Base-by-base conservation (phyloP, 2,113 vertebrate genomes). In the Sapayoa aenigma region DNA sequence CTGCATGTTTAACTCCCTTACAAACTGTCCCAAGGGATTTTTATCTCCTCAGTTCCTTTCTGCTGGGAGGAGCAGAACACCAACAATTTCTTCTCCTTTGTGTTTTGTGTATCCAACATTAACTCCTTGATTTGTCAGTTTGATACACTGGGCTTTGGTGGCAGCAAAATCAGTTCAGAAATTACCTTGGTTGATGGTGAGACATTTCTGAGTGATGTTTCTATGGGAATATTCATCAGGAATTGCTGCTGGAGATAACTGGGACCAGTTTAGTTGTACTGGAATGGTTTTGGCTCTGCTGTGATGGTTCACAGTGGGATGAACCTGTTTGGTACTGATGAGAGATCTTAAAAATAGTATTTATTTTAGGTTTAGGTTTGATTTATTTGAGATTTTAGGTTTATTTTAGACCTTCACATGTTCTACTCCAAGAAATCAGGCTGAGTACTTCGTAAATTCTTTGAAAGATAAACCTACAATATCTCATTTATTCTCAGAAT, bases 181-280 rank as follows among this genome's bases (percentile, higher is more conserved):
- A 72, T 37, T 9, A 60, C 42, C 67, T 20, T 31, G 31, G n/a
- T 0, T 65, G 47, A 9, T 44, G 74, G 44, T 22, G 4, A 78
- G 15, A 39, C 7, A 5, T 44, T 79, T 50, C 19, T 82, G 71
- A 66, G 7, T 5, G 5, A 1, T 18, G 23, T 6, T 84, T 63
- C 33, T 20, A 24, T 1, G 17, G 44, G 49, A 82, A 31, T 39
- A 9, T 44, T 81, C 0, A 0, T 0, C 1, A 17, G 66, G 21
- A 37, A 8, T 1, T 37, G 83, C 31, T 56, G 42, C 52, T 25
- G 18, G 47, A 33, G 52, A 50, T 20, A 20, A 22, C 4, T 9
- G 37, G 14, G 19, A 39, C 6, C 2, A 17, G 4, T 11, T 44
- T 18, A 7, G 6, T 37, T 30, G 15, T 37, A 11, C 28, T 52